Evolutionary conservation across 2,888 invertebrate genomes (phyloP).

Genomic region (Ypsolopha sequella): DNA sequence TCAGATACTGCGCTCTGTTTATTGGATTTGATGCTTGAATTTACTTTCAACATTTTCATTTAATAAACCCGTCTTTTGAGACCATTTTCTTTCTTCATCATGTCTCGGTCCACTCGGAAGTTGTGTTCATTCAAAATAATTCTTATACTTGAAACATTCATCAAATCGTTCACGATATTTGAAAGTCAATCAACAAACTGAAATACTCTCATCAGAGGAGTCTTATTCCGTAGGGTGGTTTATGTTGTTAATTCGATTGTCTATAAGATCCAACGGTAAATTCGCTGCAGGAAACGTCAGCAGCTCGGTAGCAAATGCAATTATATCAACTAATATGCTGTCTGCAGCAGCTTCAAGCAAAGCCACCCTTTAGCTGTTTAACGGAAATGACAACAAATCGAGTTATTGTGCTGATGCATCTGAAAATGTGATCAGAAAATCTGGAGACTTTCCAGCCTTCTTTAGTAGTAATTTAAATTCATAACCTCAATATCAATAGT

Average conservation of each 20-base stretch:
- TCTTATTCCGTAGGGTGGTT: conserved; percentile 60
- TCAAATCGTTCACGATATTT: not conserved
- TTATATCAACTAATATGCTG: conserved; percentile 63
- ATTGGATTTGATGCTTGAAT: conserved; percentile 12
- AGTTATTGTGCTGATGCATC: conserved; percentile 34
- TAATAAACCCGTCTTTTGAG: not conserved
- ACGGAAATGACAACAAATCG: conserved; percentile 40
- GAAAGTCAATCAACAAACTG: conserved; percentile 44
- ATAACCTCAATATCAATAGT: not conserved
- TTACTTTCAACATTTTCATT: not conserved
- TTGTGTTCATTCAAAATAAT: too few relatives aligned
- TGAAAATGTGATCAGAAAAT: conserved; percentile 25
- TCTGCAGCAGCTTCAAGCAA: conserved; percentile 51
- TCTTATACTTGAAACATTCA: not conserved
- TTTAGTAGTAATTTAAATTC: too few relatives aligned
- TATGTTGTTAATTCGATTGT: conserved; percentile 63
- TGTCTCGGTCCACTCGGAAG: not conserved
- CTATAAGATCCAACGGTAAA: conserved; percentile 53
- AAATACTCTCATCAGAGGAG: conserved; percentile 56
- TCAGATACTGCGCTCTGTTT: conserved; percentile 30
- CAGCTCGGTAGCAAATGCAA: conserved; percentile 65
- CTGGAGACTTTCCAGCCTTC: not conserved
- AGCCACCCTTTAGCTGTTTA: conserved; percentile 50
- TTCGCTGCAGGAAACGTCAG: conserved; percentile 57
- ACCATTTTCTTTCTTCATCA: not conserved